Percentiles rank a stretch among this genome's conserved stretches.
These are phyloP conservation scores for Sycophaga agraensis DNA, from an alignment of 1,140 invertebrate genomes.

Conservation along the genomic window DNA sequence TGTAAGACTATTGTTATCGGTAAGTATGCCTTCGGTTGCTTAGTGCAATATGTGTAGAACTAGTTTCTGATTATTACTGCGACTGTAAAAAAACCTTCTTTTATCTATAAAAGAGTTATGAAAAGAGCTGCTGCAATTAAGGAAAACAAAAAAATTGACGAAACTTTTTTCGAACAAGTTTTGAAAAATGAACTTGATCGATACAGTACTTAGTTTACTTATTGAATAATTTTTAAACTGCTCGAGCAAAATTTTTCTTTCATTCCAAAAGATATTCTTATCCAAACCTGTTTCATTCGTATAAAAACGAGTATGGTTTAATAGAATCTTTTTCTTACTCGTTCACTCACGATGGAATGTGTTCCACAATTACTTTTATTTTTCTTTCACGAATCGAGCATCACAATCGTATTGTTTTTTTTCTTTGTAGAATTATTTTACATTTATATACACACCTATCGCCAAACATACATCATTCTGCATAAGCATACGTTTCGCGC, in stretches of 20 bases:
- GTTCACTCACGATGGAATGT: constrained; percentile 32
- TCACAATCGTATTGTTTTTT: constrained; percentile 34
- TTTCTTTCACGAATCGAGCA: constrained; percentile 26
- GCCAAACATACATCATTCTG: too few species aligned
- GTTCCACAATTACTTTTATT: constrained; percentile 18
- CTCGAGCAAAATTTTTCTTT: constrained; percentile 4
- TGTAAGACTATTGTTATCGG: constrained; percentile 28
- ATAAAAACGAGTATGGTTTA: constrained; percentile 3
- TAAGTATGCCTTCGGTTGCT: constrained; percentile 24
- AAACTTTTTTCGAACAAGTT: constrained; percentile 2
- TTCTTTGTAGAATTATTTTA: constrained; percentile 44
- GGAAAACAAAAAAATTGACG: neutral
- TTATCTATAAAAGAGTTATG: neutral
- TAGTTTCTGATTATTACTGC: constrained; percentile 20
- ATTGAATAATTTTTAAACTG: constrained; percentile 18
- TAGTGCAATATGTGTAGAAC: constrained; percentile 11
- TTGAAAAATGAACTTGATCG: constrained; percentile 3
- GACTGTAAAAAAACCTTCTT: constrained; percentile 15
- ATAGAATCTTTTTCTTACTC: constrained; percentile 12
- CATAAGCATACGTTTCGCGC: neutral
- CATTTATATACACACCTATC: constrained; percentile 43
- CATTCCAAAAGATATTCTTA: constrained; percentile 1
- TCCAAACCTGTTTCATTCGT: neutral
- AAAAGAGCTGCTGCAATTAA: constrained; percentile 4
- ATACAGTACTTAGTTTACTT: constrained; percentile 26